A percentile compares a stretch with the other conserved stretches of the same genome.
Evolutionary conservation across 2,888 invertebrate genomes (phyloP).

Genomic region (Epinotia brunnichana): DNA sequence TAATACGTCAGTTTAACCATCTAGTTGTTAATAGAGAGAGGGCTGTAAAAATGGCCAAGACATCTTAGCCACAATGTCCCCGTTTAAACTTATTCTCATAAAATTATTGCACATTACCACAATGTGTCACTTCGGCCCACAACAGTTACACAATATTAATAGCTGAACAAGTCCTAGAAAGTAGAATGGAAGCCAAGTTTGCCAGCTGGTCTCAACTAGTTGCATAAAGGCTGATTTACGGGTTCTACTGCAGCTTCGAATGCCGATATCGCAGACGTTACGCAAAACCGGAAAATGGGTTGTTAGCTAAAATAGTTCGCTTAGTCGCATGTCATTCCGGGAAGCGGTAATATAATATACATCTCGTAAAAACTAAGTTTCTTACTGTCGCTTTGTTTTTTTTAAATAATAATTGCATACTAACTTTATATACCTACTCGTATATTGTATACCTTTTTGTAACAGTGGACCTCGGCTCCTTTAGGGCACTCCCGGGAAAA

Average conservation of each 20-base stretch:
- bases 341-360: neutral
- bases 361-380: too few species aligned
- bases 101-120: neutral
- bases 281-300: constrained; percentile 33
- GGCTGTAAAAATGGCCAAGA: neutral
- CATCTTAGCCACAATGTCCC: neutral
- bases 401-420: too few species aligned
- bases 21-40: too few species aligned
- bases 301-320: constrained; percentile 21
- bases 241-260: constrained; percentile 32
- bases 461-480: too few species aligned
- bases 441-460: too few species aligned
- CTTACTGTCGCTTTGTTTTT: too few species aligned
- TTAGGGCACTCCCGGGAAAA: too few species aligned
- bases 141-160: constrained; percentile 44
- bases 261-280: constrained; percentile 30
- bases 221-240: constrained; percentile 43
- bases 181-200: constrained; percentile 39
- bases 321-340: neutral
- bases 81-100: neutral
- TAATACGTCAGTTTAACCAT: too few species aligned
- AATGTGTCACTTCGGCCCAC: constrained; percentile 44
- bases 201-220: constrained; percentile 41
- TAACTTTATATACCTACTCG: too few species aligned
- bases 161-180: constrained; percentile 39